Base-by-base conservation (phyloP, 2,113 vertebrate species). In the Cheirogaleus medius region DNA sequence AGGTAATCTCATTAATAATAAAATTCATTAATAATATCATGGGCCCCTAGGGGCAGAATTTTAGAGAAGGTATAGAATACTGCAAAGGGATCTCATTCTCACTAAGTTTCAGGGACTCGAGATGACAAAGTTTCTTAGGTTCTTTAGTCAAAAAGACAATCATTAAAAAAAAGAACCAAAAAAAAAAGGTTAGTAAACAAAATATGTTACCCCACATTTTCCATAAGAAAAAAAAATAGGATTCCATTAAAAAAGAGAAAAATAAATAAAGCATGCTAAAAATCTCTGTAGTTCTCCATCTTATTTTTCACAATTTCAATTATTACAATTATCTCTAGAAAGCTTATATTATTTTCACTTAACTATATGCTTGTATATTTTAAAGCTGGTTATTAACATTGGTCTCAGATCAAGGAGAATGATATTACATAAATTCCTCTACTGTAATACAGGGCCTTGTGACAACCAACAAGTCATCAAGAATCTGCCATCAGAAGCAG, bases 271-370 rank as follows among this genome's bases (percentile, higher is more conserved):
- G 37, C 44, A 82, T 97, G 80, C 54, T 52, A 42, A 91, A 86
- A 87, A 84, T 21, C 39, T 94, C 39, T 90, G 34, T 1, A 84
- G 42, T 83, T 81, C n/a, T 78, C 76, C 11, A 96, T 27, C 76
- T 94, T 37, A 89, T 83, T 96, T 96, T 93, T 64, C 34, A 93
- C 49, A 93, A 69, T 87, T 89, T 95, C 63, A 87, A 32, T 87
- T 89, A 85, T 93, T 93, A 84, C 3, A 77, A 60, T 97, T 87
- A 90, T 91, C 83, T 94, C 37, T 74, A 89, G 52, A 93, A 94
- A 95, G 56, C 77, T 44, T 74, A 49, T 37, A 82, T 83, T 90
- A 94, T 69, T 89, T 78, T 93, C 83, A 96, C 27, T 91, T 89
- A 91, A 89, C 88, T 96, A 89, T 42, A 94, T 54, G 14, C 39